Conservation (phyloP, 2,888 invertebrate species). For the Campoplex capitator region DNA sequence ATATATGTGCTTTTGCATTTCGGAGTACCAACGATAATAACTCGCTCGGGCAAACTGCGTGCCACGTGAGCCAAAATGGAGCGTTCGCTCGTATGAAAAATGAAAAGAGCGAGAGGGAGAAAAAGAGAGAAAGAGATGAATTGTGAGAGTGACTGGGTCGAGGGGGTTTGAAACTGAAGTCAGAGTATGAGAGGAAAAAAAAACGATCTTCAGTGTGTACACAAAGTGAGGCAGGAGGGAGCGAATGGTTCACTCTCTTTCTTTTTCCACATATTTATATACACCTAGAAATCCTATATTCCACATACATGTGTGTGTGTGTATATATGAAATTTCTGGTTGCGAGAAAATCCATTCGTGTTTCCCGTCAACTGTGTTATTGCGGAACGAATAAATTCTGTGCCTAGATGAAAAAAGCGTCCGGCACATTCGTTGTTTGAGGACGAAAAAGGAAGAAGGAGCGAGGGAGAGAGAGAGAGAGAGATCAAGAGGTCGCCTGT, state of each 20-base stretch:
- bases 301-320: background rate
- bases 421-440: constrained; percentile 49
- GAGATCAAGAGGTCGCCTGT: background rate
- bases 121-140: constrained; percentile 10
- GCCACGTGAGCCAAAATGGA: constrained; percentile 11
- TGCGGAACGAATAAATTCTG: constrained; percentile 63
- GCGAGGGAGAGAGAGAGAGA: background rate
- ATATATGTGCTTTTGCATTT: constrained; percentile 56
- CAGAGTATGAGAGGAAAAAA: constrained; percentile 38
- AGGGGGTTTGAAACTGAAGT: constrained; percentile 40
- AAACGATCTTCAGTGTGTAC: constrained; percentile 28
- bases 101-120: background rate
- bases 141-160: constrained; percentile 51
- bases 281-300: background rate
- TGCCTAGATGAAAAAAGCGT: constrained; percentile 54
- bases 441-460: background rate
- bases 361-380: constrained; percentile 68
- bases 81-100: constrained; percentile 24
- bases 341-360: constrained; percentile 60
- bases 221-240: constrained; percentile 20
- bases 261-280: background rate
- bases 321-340: constrained; percentile 14
- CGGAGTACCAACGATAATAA: constrained; percentile 57
- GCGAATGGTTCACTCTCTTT: constrained; percentile 12
- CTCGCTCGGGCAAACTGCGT: constrained; percentile 34